Evolutionary conservation across 2,113 vertebrate species (phyloP), one percentile per base, ranked within the genome.

Genomic region (Polypterus bichir): DNA sequence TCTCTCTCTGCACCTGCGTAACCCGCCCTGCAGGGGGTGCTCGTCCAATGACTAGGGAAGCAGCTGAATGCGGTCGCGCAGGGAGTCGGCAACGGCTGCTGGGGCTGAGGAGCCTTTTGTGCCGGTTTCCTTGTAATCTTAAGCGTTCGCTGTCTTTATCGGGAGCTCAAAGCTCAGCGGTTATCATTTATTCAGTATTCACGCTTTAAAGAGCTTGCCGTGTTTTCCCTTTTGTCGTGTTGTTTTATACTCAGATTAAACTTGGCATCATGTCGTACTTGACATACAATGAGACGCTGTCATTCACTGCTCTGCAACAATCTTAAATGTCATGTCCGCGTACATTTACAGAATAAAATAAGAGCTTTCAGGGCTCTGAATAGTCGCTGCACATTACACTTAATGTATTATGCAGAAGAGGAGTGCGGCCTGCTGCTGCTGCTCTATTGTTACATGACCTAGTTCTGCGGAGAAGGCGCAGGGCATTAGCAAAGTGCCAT

Each of bases 261-360:
- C 82, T 87, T 85, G 83, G 84, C 87, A 90, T 90, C 87, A 81
- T 90, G 89, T 89, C 84, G 77, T 85, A 91, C 84, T 88, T 83
- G 80, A 83, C 84, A 85, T 89, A 91, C 91, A 96, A 92, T 84
- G 87, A 89, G 88, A 86, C 88, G 86, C 87, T 91, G 88, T 92
- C 90, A 90, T 91, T 91, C 88, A 86, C 86, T 82, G 79, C 84
- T 82, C 85, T 67, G 79, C 86, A 88, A 93, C 89, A 91, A 93
- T 92, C 93, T 96, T 91, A 91, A 90, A 93, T 89, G 93, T 92
- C 93, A 93, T 89, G 90, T 94, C 92, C 85, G 81, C 83, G 89
- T 88, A 85, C 87, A 93, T 92, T 90, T 93, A 84, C 87, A 89
- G 89, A 91, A 82, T 90, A 86, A 92, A 96, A 92, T 90, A 92